A percentile compares a stretch with the other conserved stretches of the same genome.
Evolutionary conservation across 2,113 vertebrate genomes (phyloP).

Genomic region (Dicerorhinus sumatrensis): DNA sequence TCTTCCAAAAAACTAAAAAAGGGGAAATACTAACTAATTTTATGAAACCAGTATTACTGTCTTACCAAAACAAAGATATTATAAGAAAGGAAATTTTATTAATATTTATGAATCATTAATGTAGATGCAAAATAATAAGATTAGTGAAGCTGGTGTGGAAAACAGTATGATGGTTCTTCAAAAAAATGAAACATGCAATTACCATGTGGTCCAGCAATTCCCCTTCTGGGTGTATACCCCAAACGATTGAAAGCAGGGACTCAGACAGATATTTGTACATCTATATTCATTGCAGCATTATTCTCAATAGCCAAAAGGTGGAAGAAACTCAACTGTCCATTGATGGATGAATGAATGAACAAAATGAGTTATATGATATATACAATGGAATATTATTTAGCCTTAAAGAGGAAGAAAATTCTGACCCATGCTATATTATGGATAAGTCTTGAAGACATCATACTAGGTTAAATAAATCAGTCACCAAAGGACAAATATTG

Average conservation of each 20-base stretch:
- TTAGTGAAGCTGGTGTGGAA: not conserved
- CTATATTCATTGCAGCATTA: not conserved
- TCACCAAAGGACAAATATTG: not conserved
- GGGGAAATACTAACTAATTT: not conserved
- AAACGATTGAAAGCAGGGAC: not conserved
- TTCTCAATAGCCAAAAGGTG: not conserved
- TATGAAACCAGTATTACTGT: not conserved
- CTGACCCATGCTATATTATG: not conserved
- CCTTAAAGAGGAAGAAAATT: not conserved
- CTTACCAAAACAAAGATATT: not conserved
- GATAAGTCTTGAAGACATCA: not conserved
- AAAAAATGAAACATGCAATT: not conserved
- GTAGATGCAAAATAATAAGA: not conserved
- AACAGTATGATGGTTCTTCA: not conserved
- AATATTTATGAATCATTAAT: not conserved
- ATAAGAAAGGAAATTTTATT: not conserved
- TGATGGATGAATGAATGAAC: not conserved
- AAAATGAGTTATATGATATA: not conserved
- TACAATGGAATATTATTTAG: not conserved
- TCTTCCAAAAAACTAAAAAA: not conserved
- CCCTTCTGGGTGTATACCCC: too few species aligned
- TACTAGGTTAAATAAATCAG: not conserved
- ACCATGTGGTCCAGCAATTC: not conserved
- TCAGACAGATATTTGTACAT: too few species aligned
- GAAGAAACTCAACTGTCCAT: not conserved